Base-by-base conservation (phyloP, 2,888 invertebrate species). In the Zygogramma bicolorata region DNA sequence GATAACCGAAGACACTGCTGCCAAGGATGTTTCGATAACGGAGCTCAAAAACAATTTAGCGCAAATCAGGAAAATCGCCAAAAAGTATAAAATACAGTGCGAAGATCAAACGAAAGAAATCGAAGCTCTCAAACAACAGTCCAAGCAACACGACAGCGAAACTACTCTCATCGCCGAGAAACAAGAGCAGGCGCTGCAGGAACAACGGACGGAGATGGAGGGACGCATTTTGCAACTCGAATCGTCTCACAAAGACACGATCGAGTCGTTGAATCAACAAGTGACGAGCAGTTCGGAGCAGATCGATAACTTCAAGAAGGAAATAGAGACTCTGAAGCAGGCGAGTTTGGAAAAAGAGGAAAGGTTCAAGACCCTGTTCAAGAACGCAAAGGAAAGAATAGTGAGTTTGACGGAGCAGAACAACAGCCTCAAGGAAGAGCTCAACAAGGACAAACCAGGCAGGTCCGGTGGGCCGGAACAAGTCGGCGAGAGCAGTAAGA, bases 51-150 rank as follows among this genome's bases (percentile, higher is more conserved):
- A 81, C 85, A 90, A 85, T 73, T 78, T 87, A n/a, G 79, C 83
- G 2, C 86, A 86, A 75, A 92, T 95, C 42, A 91, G 95, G 79
- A 96, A 95, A 85, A 95, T 98, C 78, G 98, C 97, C 5, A 95
- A 96, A 82, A 96, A 96, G 82, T 98, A 97, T 85, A 97, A 97
- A 86, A 93, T 92, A 8, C 94, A 94, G 79, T 96, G 91, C 84
- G 94, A 94, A 84, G 95, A 95, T 79, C 88, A 94, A 20, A 88
- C 90, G 0, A 93, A 93, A 84, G 89, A 91, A 15, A 87, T 90
- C 20, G 92, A 93, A 76, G 70, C 79, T 3, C 68, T 86, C 57
- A 85, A 85, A 69, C 81, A 84, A 57, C 82, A 84, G 66, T 77
- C 75, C 25, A 84, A 84, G 65, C 89, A 89, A 75, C 90, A 88